Evolutionary conservation across 1,140 invertebrate species (phyloP), one percentile per base, ranked within the genome.

Genomic region (Heliothis virescens): DNA sequence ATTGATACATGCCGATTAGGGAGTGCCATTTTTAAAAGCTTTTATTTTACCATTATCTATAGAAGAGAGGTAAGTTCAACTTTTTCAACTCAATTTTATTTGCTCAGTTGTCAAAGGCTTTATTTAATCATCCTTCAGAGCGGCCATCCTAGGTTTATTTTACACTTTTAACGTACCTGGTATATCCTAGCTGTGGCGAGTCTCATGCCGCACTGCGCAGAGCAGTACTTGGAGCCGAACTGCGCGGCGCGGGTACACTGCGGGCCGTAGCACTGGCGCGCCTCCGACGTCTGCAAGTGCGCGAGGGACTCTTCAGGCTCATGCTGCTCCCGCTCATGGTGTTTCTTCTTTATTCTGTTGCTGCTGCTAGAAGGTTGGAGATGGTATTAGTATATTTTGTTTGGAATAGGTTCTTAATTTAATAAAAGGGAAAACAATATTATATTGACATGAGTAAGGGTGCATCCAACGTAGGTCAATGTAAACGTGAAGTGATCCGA

Each of bases 211-310:
- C 99, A 99, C 77, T 97, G 96, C 84, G 99, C 97, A 12, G 97
- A 98, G 90, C 99, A 99, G 89, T 99, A 99, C 95, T 99, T 99
- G 65, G 98, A 99, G 13, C 97, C 97, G 34, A 95, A 95, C 10
- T 97, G 95, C 0, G 98, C 98, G 76, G 96, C 96, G 78, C 97
- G 96, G 0, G 95, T 96, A 92, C 99, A 99, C 15, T 96, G 96
- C 3, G 98, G 98, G 0, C 99, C 99, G 90, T 98, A 98, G 92
- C 99, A 99, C 84, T 99, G 99, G 5, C 96, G 91, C 0, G 96
- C 95, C 55, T 95, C 94, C 0, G 84, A 72, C 0, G 92, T 94
- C 77, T 94, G 91, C 75, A 95, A 78, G 79, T 95, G 93, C 0
- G 93, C 84, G 63, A 95, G 89, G 0, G 90, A 91, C 74, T 93